A percentile compares a stretch with the other conserved stretches of the same genome.
phyloP scores from a whole-genome alignment of 1,140 invertebrate genomes.

The Temnothorax longispinosus region DNA sequence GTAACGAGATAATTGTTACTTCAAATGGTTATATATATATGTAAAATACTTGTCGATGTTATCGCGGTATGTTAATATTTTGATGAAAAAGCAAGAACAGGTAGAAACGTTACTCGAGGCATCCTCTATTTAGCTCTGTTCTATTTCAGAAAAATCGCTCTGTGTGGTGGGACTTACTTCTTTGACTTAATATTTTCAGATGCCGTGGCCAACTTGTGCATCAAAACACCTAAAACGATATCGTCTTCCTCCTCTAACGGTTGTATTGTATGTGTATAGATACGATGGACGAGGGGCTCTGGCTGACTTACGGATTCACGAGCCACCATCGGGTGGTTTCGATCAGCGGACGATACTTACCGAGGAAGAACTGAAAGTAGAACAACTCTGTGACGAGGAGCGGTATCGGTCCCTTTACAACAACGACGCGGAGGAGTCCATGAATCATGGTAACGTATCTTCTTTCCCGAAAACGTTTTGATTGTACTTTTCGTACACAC shows the following conservation, averaged over 20 bases:
- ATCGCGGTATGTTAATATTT: neutral
- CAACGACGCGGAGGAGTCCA: conserved; percentile 93
- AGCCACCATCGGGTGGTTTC: conserved; percentile 91
- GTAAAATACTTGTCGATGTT: neutral
- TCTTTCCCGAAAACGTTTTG: neutral
- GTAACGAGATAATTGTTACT: neutral
- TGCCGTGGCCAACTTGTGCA: conserved; percentile 70
- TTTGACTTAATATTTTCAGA: conserved; percentile 79
- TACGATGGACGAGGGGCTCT: conserved; percentile 97
- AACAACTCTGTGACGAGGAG: conserved; percentile 96
- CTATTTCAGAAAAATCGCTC: conserved; percentile 75
- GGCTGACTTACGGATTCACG: conserved; percentile 91
- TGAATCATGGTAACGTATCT: conserved; percentile 91
- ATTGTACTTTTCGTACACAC: neutral
- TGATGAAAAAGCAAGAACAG: neutral
- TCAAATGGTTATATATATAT: neutral
- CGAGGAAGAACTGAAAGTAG: conserved; percentile 92
- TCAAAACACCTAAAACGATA: conserved; percentile 53
- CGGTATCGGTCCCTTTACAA: conserved; percentile 94
- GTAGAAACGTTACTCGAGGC: conserved; percentile 25
- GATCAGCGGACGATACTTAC: conserved; percentile 90
- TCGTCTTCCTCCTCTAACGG: conserved; percentile 75
- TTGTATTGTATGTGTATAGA: conserved; percentile 88
- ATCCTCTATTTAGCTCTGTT: conserved; percentile 59
- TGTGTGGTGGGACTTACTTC: conserved; percentile 63